Evolutionary conservation across 2,113 vertebrate genomes (phyloP), one percentile per base, ranked within the genome.

Genomic region (Zeus faber): DNA sequence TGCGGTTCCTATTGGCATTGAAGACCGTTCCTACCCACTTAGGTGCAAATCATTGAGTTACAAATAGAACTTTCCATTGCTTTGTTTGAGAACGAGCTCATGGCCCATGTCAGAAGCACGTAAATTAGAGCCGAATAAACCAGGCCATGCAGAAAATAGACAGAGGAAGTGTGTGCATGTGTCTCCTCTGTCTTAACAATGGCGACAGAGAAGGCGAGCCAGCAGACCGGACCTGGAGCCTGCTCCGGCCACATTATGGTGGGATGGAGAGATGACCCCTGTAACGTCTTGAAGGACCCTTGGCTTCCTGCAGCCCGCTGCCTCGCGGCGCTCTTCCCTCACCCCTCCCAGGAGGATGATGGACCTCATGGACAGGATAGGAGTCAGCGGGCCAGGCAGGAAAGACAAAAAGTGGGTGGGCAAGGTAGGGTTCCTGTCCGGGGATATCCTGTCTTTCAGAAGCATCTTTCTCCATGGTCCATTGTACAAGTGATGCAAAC

Each of bases 361-460:
- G 50, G 65, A 48, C 62, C 57, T 66, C 49, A 58, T 21, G 27
- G 72, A 76, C 70, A 82, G 83, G 76, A 85, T 77, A 81, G 76
- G 74, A 82, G 66, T 68, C 72, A 62, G 56, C 48, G 68, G 67
- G 80, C 66, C 72, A 47, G 26, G 70, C 77, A 82, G 80, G 78
- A 84, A 85, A 73, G 50, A 43, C 71, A 33, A 46, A 26, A n/a
- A 17, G 51, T 33, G 46, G 52, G 52, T 17, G 47, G 55, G 24
- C 33, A 60, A 51, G 54, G 59, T 65, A 21, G 22, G 61, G 77
- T 85, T 87, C 85, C 86, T 87, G 82, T 74, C 17, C 51, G 40
- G 78, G 87, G 85, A 90, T 78, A 91, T 91, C 89, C 87, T 89
- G 84, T 78, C 79, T 84, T 86, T 87, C 71, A 85, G 71, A 73